Percentiles rank a stretch among this genome's conserved stretches.
phyloP scores from a whole-genome alignment of 1,140 invertebrate genomes.

The Liolophura sinensis region DNA sequence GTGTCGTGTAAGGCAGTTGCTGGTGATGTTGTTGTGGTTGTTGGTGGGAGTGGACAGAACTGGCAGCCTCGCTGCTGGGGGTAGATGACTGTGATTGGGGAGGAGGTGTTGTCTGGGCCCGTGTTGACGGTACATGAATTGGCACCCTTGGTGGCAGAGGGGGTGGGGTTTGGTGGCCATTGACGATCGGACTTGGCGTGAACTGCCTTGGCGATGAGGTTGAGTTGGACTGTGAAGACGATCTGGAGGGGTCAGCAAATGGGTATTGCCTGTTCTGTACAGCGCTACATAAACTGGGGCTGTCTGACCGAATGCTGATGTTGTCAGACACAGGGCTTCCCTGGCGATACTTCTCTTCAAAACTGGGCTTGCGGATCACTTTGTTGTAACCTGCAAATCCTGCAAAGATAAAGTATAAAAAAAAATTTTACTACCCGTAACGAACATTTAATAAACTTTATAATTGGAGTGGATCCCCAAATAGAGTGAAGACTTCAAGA shows the following conservation, averaged over 20 bases:
- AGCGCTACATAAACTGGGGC: conserved; percentile 64
- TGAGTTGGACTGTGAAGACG: conserved; percentile 7
- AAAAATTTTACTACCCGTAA: neutral
- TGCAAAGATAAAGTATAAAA: conserved; percentile 11
- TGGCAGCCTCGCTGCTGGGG: conserved; percentile 5
- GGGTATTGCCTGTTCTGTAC: conserved; percentile 1
- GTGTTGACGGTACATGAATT: conserved; percentile 38
- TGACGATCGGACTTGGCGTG: conserved; percentile 51
- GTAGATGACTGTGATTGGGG: conserved; percentile 24
- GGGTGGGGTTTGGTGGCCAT: conserved; percentile 65
- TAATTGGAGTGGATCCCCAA: no score
- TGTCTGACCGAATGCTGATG: conserved; percentile 85
- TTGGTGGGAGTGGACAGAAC: neutral
- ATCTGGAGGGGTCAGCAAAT: conserved; percentile 5
- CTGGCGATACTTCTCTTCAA: conserved; percentile 67
- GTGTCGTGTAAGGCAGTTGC: conserved; percentile 32
- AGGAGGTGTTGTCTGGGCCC: conserved; percentile 31
- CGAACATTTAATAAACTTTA: neutral
- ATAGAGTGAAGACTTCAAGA: no score
- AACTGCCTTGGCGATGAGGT: conserved; percentile 13
- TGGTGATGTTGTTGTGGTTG: conserved; percentile 4
- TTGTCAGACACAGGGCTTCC: conserved; percentile 82
- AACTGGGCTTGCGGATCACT: conserved; percentile 81
- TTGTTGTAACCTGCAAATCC: conserved; percentile 69
- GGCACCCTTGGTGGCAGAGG: conserved; percentile 68